Percentiles rank a stretch among this genome's conserved stretches.
Evolutionary conservation across 2,888 invertebrate genomes (phyloP).

Genomic region (Machimus atricapillus): DNA sequence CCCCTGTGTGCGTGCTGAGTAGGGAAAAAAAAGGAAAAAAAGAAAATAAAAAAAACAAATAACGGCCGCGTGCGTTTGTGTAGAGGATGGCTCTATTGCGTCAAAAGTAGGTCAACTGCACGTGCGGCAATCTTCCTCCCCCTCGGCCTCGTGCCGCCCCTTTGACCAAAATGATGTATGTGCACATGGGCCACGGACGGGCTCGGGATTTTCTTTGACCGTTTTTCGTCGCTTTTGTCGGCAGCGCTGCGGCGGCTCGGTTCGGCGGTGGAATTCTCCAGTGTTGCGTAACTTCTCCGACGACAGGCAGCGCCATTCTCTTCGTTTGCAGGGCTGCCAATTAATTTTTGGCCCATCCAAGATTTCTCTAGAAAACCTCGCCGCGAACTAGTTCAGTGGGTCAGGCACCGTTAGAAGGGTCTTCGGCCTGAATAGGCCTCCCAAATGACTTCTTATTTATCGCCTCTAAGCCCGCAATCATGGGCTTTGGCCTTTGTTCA

Average conservation of each 20-base stretch:
- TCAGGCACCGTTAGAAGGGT: background rate
- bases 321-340: constrained; percentile 13
- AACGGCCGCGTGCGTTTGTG: background rate
- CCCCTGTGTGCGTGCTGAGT: background rate
- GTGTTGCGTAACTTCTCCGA: constrained; percentile 12
- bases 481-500: background rate
- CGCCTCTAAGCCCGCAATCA: background rate
- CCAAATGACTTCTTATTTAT: background rate
- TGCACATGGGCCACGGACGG: background rate
- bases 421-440: background rate
- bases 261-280: background rate
- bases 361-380: background rate
- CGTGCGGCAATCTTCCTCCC: background rate
- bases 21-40: background rate
- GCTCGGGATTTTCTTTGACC: background rate
- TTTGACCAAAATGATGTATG: background rate
- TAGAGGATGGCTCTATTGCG: background rate
- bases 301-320: background rate
- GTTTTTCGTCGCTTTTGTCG: background rate
- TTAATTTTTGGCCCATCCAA: background rate
- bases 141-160: background rate
- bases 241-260: background rate
- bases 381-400: constrained; percentile 8
- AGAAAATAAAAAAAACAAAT: background rate
- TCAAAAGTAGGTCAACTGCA: constrained; percentile 29